A percentile compares a stretch with the other conserved stretches of the same genome.
Conservation (phyloP, 2,888 invertebrate genomes). For the Acholoe squamosa region DNA sequence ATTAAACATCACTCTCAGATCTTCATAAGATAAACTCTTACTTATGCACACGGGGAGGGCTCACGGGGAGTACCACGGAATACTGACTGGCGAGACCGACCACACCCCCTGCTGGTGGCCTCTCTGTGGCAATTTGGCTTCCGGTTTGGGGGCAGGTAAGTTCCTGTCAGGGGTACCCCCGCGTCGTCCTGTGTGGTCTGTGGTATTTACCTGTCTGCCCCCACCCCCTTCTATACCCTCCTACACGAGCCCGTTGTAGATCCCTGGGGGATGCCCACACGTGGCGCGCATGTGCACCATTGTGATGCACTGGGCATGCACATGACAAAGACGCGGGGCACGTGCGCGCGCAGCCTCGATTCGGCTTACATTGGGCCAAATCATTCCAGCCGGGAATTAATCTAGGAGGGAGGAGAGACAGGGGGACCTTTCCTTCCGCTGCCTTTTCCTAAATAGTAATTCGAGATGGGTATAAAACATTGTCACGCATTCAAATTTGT, state of each 20-base stretch:
- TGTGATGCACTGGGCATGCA: slow-evolving; percentile 15
- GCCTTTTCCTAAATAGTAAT: slow-evolving; percentile 47
- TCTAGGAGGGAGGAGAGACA: background rate
- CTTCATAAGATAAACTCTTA: background rate
- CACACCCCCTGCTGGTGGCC: background rate
- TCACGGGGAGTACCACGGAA: background rate
- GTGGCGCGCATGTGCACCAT: slow-evolving; percentile 56
- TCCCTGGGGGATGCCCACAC: slow-evolving; percentile 44
- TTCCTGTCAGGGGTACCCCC: background rate
- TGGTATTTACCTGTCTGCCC: background rate
- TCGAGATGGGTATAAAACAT: slow-evolving; percentile 36
- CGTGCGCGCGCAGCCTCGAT: slow-evolving; percentile 56
- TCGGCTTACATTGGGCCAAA: slow-evolving; percentile 37
- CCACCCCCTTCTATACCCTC: background rate
- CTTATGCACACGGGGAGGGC: no score
- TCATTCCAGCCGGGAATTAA: slow-evolving; percentile 42
- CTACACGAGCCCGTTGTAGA: background rate
- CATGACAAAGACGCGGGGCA: slow-evolving; percentile 45
- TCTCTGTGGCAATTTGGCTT: background rate
- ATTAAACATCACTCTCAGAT: background rate
- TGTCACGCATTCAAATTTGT: slow-evolving; percentile 45
- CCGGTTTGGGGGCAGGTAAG: slow-evolving; percentile 15
- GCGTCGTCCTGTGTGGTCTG: slow-evolving; percentile 25
- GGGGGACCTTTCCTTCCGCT: slow-evolving; percentile 39
- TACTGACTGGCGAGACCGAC: background rate